These are phyloP conservation scores for Oriolus oriolus DNA, from an alignment of 2,113 vertebrate genomes.

Conservation along the genomic window DNA sequence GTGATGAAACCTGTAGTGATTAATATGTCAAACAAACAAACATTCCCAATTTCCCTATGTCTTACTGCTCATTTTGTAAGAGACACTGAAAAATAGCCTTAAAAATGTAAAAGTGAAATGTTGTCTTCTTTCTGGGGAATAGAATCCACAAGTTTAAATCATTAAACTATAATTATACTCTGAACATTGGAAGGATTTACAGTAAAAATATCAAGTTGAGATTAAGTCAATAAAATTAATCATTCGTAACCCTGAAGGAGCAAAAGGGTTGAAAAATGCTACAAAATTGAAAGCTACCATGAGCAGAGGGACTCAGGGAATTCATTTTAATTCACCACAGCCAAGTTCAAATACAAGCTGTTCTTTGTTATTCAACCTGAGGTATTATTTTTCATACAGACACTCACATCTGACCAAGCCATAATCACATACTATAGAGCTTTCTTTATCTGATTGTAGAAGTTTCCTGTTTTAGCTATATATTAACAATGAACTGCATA, in stretches of 20 bases:
- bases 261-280: conserved; percentile 50
- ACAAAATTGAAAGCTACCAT: conserved; percentile 58
- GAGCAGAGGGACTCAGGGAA: conserved; percentile 42
- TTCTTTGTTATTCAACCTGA: conserved; percentile 62
- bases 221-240: conserved; percentile 72
- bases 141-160: conserved; percentile 48
- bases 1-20: background rate
- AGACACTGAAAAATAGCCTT: background rate
- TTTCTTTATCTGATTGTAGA: conserved; percentile 52
- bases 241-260: conserved; percentile 32
- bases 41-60: background rate
- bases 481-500: background rate
- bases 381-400: conserved; percentile 43
- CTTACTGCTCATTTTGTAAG: background rate
- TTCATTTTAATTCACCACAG: conserved; percentile 46
- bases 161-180: conserved; percentile 57
- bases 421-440: conserved; percentile 13
- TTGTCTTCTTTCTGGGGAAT: background rate
- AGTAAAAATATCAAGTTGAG: conserved; percentile 59
- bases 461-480: conserved; percentile 31
- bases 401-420: conserved; percentile 37
- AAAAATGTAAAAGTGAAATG: background rate
- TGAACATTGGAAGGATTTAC: conserved; percentile 56
- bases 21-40: conserved; percentile 9
- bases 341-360: conserved; percentile 68